Conservation (phyloP, 2,888 invertebrate genomes). For the Xylophagus ater region DNA sequence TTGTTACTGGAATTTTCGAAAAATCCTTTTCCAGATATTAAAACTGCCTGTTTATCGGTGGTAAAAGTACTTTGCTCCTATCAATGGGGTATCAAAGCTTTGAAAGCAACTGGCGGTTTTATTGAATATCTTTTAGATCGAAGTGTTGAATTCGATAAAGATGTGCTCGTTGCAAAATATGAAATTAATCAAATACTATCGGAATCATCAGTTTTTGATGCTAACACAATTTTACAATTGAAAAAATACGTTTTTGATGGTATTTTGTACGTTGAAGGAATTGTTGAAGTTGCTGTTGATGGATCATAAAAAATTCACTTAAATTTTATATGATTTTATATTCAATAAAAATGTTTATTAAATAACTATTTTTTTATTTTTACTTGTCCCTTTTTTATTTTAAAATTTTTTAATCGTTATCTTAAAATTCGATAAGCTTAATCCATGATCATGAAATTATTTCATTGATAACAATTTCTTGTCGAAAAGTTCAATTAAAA, state of each 20-base stretch:
- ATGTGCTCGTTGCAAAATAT: constrained; percentile 51
- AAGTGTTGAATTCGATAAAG: constrained; percentile 52
- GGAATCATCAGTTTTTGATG: constrained; percentile 49
- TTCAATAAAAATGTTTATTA: no score
- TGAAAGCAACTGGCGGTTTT: constrained; percentile 57
- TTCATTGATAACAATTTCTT: no score
- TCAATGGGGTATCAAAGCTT: constrained; percentile 67
- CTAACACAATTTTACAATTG: constrained; percentile 48
- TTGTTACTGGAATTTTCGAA: constrained; percentile 46
- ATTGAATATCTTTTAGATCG: constrained; percentile 72
- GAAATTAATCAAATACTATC: constrained; percentile 55
- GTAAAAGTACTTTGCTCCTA: constrained; percentile 56
- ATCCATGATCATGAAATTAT: no score
- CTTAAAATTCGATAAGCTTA: no score
- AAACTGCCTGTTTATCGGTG: constrained; percentile 54
- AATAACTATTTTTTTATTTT: no score
- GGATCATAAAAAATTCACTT: no score
- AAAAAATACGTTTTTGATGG: constrained; percentile 64
- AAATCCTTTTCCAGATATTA: constrained; percentile 74
- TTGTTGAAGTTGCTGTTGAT: constrained; percentile 66
- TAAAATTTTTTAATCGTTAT: no score
- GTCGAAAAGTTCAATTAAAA: no score
- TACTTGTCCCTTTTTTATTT: no score
- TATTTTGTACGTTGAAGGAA: constrained; percentile 59
- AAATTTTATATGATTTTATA: no score